These are phyloP conservation scores for Cyrtodaria siliqua DNA, from an alignment of 2,888 invertebrate genomes.

Conservation along the genomic window DNA sequence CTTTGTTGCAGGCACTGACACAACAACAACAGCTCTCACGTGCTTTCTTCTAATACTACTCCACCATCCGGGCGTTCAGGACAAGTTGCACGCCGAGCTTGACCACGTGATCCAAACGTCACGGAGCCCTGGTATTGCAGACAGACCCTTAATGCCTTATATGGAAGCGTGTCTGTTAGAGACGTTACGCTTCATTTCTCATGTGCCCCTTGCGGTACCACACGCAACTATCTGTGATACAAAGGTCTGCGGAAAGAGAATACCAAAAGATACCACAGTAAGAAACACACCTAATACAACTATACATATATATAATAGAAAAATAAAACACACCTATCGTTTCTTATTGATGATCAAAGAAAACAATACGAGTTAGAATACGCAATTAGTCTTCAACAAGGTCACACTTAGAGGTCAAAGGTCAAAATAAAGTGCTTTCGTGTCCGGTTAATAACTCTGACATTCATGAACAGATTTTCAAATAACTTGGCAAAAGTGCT, in stretches of 20 bases:
- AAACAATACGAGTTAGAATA: no score
- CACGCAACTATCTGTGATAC: slow-evolving; percentile 75
- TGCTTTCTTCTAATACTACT: slow-evolving; percentile 76
- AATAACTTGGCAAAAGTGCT: no score
- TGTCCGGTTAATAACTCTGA: no score
- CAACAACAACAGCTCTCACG: slow-evolving; percentile 78
- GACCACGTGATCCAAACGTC: slow-evolving; percentile 55
- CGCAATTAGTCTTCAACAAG: no score
- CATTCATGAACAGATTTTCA: no score
- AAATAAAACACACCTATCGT: no score
- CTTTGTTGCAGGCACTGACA: slow-evolving; percentile 76
- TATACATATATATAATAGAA: no score
- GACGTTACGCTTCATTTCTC: slow-evolving; percentile 70
- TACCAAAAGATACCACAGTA: slow-evolving; percentile 76
- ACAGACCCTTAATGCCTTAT: slow-evolving; percentile 61
- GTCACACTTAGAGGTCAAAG: no score
- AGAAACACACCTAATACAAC: no score
- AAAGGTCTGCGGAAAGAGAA: slow-evolving; percentile 57
- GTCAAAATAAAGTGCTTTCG: no score
- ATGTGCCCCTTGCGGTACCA: slow-evolving; percentile 78
- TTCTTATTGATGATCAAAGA: no score
- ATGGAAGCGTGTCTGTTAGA: slow-evolving; percentile 60
- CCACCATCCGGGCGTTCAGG: slow-evolving; percentile 75
- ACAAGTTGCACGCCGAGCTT: slow-evolving; percentile 71
- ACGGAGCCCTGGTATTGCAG: slow-evolving; percentile 61